Evolutionary conservation across 2,797 vertebrate species (phyloP).

Genomic region (Macropodus opercularis): DNA sequence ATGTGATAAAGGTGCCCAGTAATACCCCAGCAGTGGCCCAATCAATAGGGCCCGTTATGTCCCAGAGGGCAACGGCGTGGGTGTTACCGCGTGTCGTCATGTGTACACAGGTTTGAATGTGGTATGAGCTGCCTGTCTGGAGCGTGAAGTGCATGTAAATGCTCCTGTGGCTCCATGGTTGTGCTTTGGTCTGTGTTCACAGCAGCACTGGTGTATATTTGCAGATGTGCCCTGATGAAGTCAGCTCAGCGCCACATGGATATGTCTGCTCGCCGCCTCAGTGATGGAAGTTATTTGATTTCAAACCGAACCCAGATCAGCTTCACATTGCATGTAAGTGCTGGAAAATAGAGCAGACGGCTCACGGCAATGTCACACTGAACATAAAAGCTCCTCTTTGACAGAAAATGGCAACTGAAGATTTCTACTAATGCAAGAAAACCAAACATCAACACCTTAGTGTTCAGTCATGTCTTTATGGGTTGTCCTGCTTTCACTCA

Average conservation of each 20-base stretch:
- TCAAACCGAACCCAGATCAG: constrained; percentile 17
- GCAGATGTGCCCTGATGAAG: neutral
- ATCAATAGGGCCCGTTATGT: constrained; percentile 57
- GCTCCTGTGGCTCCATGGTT: constrained; percentile 1
- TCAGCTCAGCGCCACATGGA: neutral
- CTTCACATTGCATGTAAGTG: constrained; percentile 7
- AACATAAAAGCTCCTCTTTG: constrained; percentile 10
- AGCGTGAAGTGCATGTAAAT: neutral
- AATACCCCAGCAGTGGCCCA: constrained; percentile 37
- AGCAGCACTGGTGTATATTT: neutral
- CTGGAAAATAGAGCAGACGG: constrained; percentile 20
- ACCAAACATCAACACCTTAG: constrained; percentile 8
- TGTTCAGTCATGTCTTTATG: constrained; percentile 9
- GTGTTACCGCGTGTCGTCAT: constrained; percentile 15
- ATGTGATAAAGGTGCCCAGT: constrained; percentile 27
- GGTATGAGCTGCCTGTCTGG: neutral
- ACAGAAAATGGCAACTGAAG: constrained; percentile 3
- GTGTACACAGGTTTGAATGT: neutral
- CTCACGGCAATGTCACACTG: constrained; percentile 35
- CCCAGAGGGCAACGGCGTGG: constrained; percentile 39
- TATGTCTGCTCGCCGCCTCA: neutral
- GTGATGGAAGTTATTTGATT: neutral
- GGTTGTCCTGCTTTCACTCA: constrained; percentile 47
- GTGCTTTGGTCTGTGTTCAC: neutral
- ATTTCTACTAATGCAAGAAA: neutral